These are phyloP conservation scores for Eumerus sabulonum DNA, from an alignment of 2,888 invertebrate species.

Conservation along the genomic window DNA sequence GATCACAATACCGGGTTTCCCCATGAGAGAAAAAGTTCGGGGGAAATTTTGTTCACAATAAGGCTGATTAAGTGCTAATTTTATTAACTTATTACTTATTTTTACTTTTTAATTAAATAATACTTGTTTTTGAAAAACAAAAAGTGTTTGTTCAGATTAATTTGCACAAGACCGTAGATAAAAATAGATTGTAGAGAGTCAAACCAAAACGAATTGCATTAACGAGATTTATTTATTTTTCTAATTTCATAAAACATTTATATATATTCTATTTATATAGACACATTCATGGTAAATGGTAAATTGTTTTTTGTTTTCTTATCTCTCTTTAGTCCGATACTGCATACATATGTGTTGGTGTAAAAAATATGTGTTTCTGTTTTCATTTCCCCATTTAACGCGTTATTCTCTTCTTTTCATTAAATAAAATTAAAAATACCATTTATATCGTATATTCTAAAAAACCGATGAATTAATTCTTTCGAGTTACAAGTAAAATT, in stretches of 20 bases:
- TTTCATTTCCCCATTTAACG: neutral
- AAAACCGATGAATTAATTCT: neutral
- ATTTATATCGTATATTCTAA: no score
- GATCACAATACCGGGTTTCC: no score
- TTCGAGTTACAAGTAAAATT: constrained; percentile 54
- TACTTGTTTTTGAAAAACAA: no score
- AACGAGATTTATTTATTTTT: constrained; percentile 65
- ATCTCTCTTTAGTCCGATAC: constrained; percentile 36
- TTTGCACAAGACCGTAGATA: no score
- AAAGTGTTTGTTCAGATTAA: no score
- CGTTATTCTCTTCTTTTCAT: constrained; percentile 38
- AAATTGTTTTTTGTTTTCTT: constrained; percentile 23
- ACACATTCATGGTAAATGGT: constrained; percentile 67
- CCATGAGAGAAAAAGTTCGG: no score
- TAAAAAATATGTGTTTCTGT: constrained; percentile 21
- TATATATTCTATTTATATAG: constrained; percentile 51
- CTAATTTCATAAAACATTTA: constrained; percentile 67
- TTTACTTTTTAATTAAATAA: no score
- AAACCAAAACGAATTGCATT: constrained; percentile 56
- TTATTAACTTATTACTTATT: no score
- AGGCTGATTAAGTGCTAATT: no score
- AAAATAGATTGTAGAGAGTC: constrained; percentile 14
- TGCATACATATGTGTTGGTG: constrained; percentile 60
- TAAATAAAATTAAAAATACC: constrained; percentile 29
- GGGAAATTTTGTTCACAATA: no score